These are phyloP conservation scores for Gortyna flavago DNA, from an alignment of 2,888 invertebrate genomes.

Conservation along the genomic window DNA sequence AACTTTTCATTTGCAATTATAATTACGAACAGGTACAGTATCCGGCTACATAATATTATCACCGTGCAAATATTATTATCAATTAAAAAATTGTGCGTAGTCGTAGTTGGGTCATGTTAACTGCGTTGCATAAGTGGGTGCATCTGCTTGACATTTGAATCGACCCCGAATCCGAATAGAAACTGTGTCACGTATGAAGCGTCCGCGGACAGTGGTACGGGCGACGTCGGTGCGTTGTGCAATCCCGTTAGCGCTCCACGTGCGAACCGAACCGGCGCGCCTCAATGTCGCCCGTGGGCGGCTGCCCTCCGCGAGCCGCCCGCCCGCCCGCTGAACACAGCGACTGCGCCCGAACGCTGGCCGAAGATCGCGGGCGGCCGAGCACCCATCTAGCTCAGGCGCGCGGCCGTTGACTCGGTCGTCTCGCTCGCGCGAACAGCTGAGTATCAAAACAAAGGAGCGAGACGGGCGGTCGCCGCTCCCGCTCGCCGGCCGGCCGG, in stretches of 20 bases:
- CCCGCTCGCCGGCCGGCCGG: slow-evolving; percentile 90
- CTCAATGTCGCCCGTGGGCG: slow-evolving; percentile 89
- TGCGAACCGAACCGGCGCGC: slow-evolving; percentile 87
- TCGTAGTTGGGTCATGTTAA: slow-evolving; percentile 77
- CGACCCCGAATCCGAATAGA: slow-evolving; percentile 90
- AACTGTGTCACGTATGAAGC: slow-evolving; percentile 89
- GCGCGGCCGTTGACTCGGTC: slow-evolving; percentile 70
- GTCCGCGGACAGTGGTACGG: slow-evolving; percentile 78
- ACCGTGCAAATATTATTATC: slow-evolving; percentile 52
- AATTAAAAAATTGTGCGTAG: slow-evolving; percentile 75
- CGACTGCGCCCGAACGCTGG: slow-evolving; percentile 78
- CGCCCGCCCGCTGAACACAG: slow-evolving; percentile 81
- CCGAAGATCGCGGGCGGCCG: slow-evolving; percentile 75
- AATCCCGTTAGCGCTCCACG: slow-evolving; percentile 89
- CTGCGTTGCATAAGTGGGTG: slow-evolving; percentile 88
- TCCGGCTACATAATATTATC: slow-evolving; percentile 13
- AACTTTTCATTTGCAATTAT: slow-evolving; percentile 49
- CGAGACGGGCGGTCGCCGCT: slow-evolving; percentile 88
- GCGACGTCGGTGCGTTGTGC: slow-evolving; percentile 85
- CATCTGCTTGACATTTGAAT: slow-evolving; percentile 90
- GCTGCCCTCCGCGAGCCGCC: slow-evolving; percentile 75
- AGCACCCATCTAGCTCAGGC: slow-evolving; percentile 73
- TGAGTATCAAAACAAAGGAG: slow-evolving; percentile 90
- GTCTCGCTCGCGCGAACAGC: slow-evolving; percentile 86
- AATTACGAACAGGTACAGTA: slow-evolving; percentile 19